Conservation (phyloP, 2,888 invertebrate genomes). For the Lasioglossum figueresi region DNA sequence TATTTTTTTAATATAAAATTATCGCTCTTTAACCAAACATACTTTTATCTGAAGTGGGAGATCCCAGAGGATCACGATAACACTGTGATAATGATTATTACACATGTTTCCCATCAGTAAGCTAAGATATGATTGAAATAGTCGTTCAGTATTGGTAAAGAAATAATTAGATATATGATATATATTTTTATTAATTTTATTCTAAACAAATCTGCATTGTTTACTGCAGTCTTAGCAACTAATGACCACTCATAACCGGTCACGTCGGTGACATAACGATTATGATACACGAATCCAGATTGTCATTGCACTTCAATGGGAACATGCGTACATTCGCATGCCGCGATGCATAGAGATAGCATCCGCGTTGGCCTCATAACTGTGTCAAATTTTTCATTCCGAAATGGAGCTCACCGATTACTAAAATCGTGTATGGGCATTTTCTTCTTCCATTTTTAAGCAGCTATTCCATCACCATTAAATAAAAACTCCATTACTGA, state of each 20-base stretch:
- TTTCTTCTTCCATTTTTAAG: background rate
- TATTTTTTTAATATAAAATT: background rate
- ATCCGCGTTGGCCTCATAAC: slow-evolving; percentile 28
- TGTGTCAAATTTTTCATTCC: slow-evolving; percentile 23
- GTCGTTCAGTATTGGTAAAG: background rate
- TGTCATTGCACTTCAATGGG: slow-evolving; percentile 40
- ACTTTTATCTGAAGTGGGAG: background rate
- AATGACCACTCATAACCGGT: too few relatives aligned
- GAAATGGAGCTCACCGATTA: background rate
- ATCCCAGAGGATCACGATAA: background rate
- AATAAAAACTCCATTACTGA: background rate
- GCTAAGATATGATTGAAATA: background rate
- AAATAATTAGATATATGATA: background rate
- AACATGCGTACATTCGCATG: slow-evolving; percentile 35
- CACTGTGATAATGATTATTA: background rate
- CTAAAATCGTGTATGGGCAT: background rate
- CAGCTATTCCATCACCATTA: background rate
- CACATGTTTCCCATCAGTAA: background rate
- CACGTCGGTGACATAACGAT: slow-evolving; percentile 9
- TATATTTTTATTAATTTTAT: background rate
- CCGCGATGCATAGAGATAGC: slow-evolving; percentile 33
- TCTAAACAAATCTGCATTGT: background rate
- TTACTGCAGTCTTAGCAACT: background rate
- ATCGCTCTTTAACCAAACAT: background rate
- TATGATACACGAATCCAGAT: slow-evolving; percentile 21